A percentile compares a stretch with the other conserved stretches of the same genome.
These are phyloP conservation scores for Coptodon bakossiorum DNA, from an alignment of 2,113 vertebrate species.

Conservation along the genomic window DNA sequence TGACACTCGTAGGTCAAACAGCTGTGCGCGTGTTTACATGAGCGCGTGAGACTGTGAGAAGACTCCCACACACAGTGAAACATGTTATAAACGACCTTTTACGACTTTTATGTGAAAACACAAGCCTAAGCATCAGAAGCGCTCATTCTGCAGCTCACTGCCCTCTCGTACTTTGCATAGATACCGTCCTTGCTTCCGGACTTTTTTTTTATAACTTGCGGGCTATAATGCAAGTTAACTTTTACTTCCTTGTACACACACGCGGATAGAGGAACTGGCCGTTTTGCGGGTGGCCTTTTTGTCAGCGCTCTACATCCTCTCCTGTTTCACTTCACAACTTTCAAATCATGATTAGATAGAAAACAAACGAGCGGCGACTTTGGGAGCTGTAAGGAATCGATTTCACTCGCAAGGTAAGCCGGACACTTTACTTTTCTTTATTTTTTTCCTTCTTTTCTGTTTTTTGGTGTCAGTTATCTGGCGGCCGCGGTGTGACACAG, in stretches of 20 bases:
- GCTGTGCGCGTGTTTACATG: background rate
- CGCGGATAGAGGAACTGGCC: conserved; percentile 75
- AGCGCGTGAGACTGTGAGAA: background rate
- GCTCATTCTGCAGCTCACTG: background rate
- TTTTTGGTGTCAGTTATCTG: background rate
- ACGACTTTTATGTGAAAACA: background rate
- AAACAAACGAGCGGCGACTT: background rate
- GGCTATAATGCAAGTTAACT: conserved; percentile 61
- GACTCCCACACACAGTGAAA: background rate
- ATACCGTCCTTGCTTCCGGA: conserved; percentile 68
- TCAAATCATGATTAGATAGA: conserved; percentile 35
- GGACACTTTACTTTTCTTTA: background rate
- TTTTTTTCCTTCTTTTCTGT: fast-evolving
- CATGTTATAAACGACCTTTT: background rate
- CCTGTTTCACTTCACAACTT: background rate
- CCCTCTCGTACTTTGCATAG: conserved; percentile 65
- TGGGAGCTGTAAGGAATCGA: background rate
- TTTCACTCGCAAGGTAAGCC: conserved; percentile 20
- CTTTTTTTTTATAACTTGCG: conserved; percentile 14
- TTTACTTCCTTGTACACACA: conserved; percentile 74
- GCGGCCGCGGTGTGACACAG: background rate
- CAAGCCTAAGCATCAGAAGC: background rate
- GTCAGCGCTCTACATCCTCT: conserved; percentile 18
- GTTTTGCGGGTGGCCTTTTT: conserved; percentile 26
- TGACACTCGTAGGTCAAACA: background rate